A percentile compares a stretch with the other conserved stretches of the same genome.
These are phyloP conservation scores for Myotis planiceps DNA, from an alignment of 2,797 vertebrate species.

Conservation along the genomic window DNA sequence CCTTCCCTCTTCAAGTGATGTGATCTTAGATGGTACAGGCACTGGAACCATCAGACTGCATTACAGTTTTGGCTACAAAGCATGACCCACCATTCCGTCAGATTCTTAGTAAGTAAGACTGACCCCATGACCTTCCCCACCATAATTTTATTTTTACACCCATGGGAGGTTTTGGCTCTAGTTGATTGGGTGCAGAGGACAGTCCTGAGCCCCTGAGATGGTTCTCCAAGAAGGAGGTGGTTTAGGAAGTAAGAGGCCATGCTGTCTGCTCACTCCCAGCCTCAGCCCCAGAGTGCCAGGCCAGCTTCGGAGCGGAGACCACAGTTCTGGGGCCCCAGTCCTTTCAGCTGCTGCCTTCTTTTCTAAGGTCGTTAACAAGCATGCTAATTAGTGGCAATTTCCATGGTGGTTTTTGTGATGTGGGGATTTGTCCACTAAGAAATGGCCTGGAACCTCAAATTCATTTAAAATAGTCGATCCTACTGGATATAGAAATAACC, in stretches of 20 bases:
- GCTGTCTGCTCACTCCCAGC: neutral
- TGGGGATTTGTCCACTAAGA: conserved; percentile 71
- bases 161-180: neutral
- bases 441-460: conserved; percentile 51
- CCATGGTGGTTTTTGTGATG: conserved; percentile 77
- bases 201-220: neutral
- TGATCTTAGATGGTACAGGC: neutral
- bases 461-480: conserved; percentile 70
- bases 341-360: conserved; percentile 35
- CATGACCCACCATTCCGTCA: neutral
- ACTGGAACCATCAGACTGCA: neutral
- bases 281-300: neutral
- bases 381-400: conserved; percentile 71
- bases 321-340: neutral
- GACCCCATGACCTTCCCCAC: neutral
- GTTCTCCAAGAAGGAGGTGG: conserved; percentile 16
- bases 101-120: neutral
- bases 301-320: conserved; percentile 42
- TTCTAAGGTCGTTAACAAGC: conserved; percentile 58
- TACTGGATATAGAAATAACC: conserved; percentile 74
- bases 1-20: neutral
- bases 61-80: neutral
- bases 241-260: neutral
- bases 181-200: neutral
- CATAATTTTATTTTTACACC: neutral